These are phyloP conservation scores for Parnassius glacialis DNA, from an alignment of 2,888 invertebrate species.

Conservation along the genomic window DNA sequence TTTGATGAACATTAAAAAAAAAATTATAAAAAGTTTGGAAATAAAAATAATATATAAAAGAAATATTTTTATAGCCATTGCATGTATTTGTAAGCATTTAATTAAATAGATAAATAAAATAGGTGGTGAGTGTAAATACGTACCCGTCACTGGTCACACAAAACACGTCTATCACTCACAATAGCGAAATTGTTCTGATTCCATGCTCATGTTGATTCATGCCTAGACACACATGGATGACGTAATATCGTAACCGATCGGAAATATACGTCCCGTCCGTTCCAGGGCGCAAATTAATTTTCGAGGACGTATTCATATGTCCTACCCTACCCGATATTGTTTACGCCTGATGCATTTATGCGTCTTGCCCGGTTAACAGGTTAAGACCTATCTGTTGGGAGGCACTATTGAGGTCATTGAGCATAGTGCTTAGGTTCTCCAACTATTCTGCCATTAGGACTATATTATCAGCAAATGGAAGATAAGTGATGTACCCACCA, in stretches of 20 bases:
- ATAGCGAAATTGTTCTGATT: conserved; percentile 11
- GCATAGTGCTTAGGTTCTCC: too few relatives aligned
- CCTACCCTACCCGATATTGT: conserved; percentile 18
- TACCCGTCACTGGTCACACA: conserved; percentile 26
- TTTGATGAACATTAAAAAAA: conserved; percentile 5
- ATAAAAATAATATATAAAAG: conserved; percentile 17
- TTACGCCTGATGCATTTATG: conserved; percentile 17
- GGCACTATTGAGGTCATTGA: too few relatives aligned
- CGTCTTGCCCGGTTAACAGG: conserved; percentile 18
- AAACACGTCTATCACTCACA: conserved; percentile 20
- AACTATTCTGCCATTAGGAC: too few relatives aligned
- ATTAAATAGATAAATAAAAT: background rate
- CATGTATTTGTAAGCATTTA: conserved; percentile 13
- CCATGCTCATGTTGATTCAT: conserved; percentile 5
- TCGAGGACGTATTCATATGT: conserved; percentile 18
- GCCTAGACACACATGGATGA: conserved; percentile 24
- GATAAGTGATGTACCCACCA: too few relatives aligned
- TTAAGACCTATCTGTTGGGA: background rate
- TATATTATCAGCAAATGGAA: too few relatives aligned
- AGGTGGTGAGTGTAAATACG: conserved; percentile 26
- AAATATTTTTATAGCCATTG: conserved; percentile 17
- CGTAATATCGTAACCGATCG: conserved; percentile 27
- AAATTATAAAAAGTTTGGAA: conserved; percentile 15
- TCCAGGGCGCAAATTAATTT: conserved; percentile 19
- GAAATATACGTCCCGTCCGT: conserved; percentile 29